These are phyloP conservation scores for Sminthopsis crassicaudata DNA, from an alignment of 2,113 vertebrate genomes.

Conservation along the genomic window DNA sequence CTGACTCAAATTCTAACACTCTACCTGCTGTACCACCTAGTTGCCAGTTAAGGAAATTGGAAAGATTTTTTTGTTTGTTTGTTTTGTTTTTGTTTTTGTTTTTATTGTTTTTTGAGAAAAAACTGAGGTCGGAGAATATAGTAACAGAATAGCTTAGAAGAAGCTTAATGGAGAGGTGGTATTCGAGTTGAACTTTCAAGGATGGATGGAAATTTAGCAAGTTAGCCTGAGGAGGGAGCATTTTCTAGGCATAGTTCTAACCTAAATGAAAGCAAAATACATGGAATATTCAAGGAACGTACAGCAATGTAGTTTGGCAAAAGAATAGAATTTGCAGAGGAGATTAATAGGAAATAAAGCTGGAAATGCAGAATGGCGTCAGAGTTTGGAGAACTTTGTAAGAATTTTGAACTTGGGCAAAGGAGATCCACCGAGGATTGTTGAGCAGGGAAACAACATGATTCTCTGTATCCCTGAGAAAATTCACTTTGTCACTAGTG, in stretches of 20 bases:
- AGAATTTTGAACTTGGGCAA: background rate
- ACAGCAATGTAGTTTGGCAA: background rate
- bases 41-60: background rate
- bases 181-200: background rate
- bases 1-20: background rate
- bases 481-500: background rate
- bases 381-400: background rate
- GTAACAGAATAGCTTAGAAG: background rate
- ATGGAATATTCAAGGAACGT: background rate
- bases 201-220: background rate
- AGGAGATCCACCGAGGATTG: background rate
- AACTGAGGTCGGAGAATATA: background rate
- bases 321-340: background rate
- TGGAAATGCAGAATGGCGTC: background rate
- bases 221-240: background rate
- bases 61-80: background rate
- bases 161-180: background rate
- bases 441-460: background rate
- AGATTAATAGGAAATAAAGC: background rate
- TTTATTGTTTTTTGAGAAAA: too few relatives aligned
- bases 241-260: background rate
- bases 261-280: background rate
- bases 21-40: background rate
- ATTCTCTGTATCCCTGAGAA: background rate
- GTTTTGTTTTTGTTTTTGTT: too few relatives aligned